Conservation (phyloP, 2,888 invertebrate genomes). For the Suillia variegata region DNA sequence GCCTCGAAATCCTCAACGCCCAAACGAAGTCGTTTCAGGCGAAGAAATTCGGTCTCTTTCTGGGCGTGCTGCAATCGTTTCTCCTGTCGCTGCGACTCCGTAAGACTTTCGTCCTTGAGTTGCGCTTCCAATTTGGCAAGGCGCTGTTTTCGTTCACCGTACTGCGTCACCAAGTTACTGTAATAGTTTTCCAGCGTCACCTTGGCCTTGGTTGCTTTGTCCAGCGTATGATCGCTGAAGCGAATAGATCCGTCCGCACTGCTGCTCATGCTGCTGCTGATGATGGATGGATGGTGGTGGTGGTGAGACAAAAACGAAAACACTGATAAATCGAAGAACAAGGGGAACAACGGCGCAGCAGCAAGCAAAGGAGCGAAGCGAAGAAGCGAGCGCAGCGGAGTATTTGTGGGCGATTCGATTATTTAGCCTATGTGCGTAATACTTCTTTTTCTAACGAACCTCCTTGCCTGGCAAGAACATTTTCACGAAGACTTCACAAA, state of each 20-base stretch:
- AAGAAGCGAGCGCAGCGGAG: too few species aligned
- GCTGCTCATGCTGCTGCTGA: slow-evolving; percentile 47
- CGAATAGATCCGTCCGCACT: slow-evolving; percentile 67
- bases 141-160: slow-evolving; percentile 95
- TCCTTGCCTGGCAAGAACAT: too few species aligned
- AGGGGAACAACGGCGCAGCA: too few species aligned
- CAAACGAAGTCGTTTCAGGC: slow-evolving; percentile 92
- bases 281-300: too few species aligned
- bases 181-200: slow-evolving; percentile 99
- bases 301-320: too few species aligned
- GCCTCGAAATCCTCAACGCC: slow-evolving; percentile 99
- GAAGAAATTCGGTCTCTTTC: slow-evolving; percentile 98
- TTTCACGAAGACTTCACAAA: too few species aligned
- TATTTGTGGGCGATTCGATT: too few species aligned
- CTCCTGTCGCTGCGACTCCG: slow-evolving; percentile 91
- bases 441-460: too few species aligned
- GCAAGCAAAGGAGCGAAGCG: too few species aligned
- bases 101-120: slow-evolving; percentile 92
- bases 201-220: slow-evolving; percentile 99
- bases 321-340: too few species aligned
- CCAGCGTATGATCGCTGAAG: slow-evolving; percentile 96
- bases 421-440: too few species aligned
- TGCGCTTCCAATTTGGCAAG: slow-evolving; percentile 94
- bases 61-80: slow-evolving; percentile 90
- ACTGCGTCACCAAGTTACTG: slow-evolving; percentile 96